Conservation (phyloP, 2,113 vertebrate species). For the Probosciger aterrimus region DNA sequence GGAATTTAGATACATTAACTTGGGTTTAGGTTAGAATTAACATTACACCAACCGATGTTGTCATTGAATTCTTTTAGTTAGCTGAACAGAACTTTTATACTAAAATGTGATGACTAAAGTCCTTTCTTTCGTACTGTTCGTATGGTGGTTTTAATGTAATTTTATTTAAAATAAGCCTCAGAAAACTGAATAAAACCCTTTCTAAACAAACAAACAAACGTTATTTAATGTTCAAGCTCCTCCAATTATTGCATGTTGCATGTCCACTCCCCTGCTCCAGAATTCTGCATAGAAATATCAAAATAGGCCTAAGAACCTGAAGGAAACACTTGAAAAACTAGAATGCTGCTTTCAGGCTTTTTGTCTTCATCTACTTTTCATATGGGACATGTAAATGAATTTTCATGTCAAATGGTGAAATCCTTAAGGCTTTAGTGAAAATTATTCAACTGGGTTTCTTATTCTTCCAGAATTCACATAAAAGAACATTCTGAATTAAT, state of each 20-base stretch:
- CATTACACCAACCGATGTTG: constrained; percentile 32
- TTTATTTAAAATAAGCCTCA: constrained; percentile 62
- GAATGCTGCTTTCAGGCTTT: neutral
- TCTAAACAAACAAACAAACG: constrained; percentile 55
- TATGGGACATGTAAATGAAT: neutral
- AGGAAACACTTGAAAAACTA: neutral
- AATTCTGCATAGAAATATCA: neutral
- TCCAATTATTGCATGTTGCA: neutral
- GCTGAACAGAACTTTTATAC: constrained; percentile 45
- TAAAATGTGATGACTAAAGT: constrained; percentile 12
- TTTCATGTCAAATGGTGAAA: neutral
- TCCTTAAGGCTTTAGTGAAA: neutral
- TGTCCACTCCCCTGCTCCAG: neutral
- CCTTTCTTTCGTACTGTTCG: constrained; percentile 29
- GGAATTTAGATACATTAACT: neutral
- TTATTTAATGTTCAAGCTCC: constrained; percentile 29
- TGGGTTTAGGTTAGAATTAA: constrained; percentile 51
- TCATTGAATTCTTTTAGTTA: constrained; percentile 34
- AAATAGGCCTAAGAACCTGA: neutral
- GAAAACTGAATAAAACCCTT: constrained; percentile 52
- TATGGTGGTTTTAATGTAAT: constrained; percentile 51
- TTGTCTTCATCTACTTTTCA: neutral
- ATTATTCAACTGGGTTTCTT: neutral
- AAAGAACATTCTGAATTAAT: neutral
- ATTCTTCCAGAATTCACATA: neutral